Evolutionary conservation across 2,797 vertebrate genomes (phyloP), one percentile per base, ranked within the genome.

Genomic region (Notolabrus celidotus): DNA sequence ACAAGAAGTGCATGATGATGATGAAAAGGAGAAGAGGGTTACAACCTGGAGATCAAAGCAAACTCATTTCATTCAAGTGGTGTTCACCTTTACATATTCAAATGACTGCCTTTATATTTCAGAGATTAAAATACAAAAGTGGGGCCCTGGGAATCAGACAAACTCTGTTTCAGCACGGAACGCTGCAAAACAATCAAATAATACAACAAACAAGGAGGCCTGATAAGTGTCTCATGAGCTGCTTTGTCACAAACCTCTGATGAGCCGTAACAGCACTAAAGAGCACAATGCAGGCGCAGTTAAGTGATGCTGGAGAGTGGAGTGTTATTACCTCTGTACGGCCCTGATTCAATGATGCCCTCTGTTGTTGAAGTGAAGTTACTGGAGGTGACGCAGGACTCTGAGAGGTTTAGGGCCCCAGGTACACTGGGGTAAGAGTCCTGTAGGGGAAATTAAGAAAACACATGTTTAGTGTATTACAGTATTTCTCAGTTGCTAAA

Each of bases 281-380:
- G 43, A 9, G 14, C 5, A 20, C 1, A 38, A 3, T 46, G 7
- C 56, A 46, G 62, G 8, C 1, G 43, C 33, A 14, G 2, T 36
- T 3, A 36, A 14, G 7, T 11, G 54, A 7, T 25, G 0, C 10
- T 2, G 1, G 4, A 29, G 31, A 47, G 17, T 9, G 10, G 12
- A 34, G 14, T 4, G 8, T 56, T 57, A 46, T 31, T 94, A 97
- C 95, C 96, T 95, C 92, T 93, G 91, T 93, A 94, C 1, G 94
- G 91, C 77, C 95, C 95, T 47, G 95, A 94, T 91, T 96, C 95
- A 79, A 93, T 80, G 70, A 95, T 89, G 84, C 95, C 97, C 67
- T 98, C 97, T 81, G 93, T 92, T 88, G 94, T 89, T 83, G 89
- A 86, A 68, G 94, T 94, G 88, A 94, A 96, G 89, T 87, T 94